Percentiles rank a stretch among this genome's conserved stretches.
phyloP scores from a whole-genome alignment of 37 sponge, comb jelly and placozoan species.

The Cladorhizidae sp. region DNA sequence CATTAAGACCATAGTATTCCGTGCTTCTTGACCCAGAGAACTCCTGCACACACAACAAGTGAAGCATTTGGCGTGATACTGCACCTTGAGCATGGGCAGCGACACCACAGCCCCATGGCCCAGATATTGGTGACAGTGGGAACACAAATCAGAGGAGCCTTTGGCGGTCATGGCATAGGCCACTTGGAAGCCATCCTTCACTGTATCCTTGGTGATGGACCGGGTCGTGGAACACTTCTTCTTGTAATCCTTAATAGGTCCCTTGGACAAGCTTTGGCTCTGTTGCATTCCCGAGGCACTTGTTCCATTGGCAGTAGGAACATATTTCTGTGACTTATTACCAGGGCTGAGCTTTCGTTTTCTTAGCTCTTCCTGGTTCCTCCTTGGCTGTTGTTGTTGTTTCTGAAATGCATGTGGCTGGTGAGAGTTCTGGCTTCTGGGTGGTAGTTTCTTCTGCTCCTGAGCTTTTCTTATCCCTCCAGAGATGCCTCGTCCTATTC shows the following conservation, averaged over 20 bases:
- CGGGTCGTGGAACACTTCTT: constrained; percentile 7
- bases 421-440: background rate
- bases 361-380: background rate
- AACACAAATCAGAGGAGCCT: constrained; percentile 27
- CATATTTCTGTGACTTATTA: background rate
- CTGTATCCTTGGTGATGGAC: background rate
- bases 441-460: background rate
- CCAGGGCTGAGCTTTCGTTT: background rate
- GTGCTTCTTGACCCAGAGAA: constrained; percentile 20
- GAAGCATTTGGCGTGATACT: constrained; percentile 65
- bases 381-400: constrained; percentile 7
- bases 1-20: constrained; percentile 27
- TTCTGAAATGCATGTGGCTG: background rate
- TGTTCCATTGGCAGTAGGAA: background rate
- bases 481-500: background rate
- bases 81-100: constrained; percentile 32
- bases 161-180: constrained; percentile 7
- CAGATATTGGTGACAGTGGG: constrained; percentile 53
- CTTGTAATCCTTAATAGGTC: background rate
- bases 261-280: background rate
- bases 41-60: constrained; percentile 58
- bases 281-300: background rate
- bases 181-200: constrained; percentile 13
- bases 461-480: constrained; percentile 1
- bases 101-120: constrained; percentile 45